Evolutionary conservation across 2,113 vertebrate species (phyloP), one percentile per base, ranked within the genome.

Genomic region (Rafetus swinhoei): DNA sequence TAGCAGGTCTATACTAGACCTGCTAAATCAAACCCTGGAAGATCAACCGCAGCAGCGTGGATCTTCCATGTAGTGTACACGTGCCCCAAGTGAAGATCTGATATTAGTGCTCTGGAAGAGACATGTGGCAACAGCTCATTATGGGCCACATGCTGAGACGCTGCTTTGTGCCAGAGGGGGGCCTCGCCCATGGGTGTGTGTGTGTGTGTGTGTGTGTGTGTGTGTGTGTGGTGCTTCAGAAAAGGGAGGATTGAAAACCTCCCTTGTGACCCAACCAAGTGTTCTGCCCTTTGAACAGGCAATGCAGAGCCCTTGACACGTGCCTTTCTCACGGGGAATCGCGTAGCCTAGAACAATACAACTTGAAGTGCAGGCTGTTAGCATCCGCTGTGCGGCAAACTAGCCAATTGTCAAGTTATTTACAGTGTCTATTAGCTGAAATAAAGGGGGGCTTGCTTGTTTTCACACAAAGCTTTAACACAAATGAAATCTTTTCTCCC

Each of bases 381-480:
- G 55, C 57, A 52, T 27, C 53, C 53, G 45, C n/a, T 72, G 65
- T 32, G 50, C 55, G 35, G 45, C 52, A 55, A 39, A 74, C 39
- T 19, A 52, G 32, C 57, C 24, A 18, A 54, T 39, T 39, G 54
- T 45, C 53, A 56, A 55, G 53, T 74, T 74, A 45, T 77, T 77
- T 14, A 77, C 12, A 50, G 39, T 76, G 39, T 25, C 45, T 16
- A 15, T 18, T 55, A 24, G 13, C 29, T 22, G 25, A 55, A 85
- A 72, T 14, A n/a, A 50, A 25, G 80, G 53, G 53, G 50, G 22
- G 11, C 19, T 45, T 32, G 2, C 50, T 77, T 82, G 45, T 21
- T 35, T 27, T 9, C 0, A 6, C 4, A 1, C 0, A 2, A 32
- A 7, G 32, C 21, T 3, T 5, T 2, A 9, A 13, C 18, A 50